These are phyloP conservation scores for Heliconius eleuchia DNA, from an alignment of 1,140 invertebrate genomes.

Conservation along the genomic window DNA sequence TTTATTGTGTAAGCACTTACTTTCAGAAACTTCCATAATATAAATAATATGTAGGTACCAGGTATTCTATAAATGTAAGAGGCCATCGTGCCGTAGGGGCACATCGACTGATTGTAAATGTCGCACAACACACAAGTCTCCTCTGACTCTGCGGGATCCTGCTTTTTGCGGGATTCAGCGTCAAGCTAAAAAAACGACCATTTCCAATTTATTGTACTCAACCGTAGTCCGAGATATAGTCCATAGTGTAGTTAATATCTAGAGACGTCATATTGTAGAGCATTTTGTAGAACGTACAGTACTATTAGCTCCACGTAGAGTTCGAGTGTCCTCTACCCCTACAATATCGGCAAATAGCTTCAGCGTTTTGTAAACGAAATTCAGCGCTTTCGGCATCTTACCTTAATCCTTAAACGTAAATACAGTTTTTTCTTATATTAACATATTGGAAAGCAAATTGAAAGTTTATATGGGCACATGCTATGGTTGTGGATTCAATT, in stretches of 20 bases:
- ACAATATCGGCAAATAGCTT: neutral
- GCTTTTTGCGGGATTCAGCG: neutral
- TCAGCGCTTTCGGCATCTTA: neutral
- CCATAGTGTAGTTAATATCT: neutral
- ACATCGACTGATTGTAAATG: too few species aligned
- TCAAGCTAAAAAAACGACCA: neutral
- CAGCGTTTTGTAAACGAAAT: neutral
- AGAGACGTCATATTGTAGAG: neutral
- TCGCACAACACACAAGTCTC: neutral
- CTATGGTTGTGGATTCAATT: too few species aligned
- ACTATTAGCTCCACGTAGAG: neutral
- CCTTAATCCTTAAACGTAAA: neutral
- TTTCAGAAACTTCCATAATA: neutral
- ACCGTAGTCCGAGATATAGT: too few species aligned
- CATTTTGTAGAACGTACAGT: neutral
- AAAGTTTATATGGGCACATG: too few species aligned
- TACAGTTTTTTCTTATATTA: too few species aligned
- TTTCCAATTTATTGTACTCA: too few species aligned
- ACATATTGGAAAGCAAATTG: too few species aligned
- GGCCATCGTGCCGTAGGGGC: too few species aligned
- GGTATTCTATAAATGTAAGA: too few species aligned
- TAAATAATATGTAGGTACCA: too few species aligned
- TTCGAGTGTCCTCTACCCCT: neutral
- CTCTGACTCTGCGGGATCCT: too few species aligned
- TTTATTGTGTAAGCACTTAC: conserved; percentile 1